phyloP scores from a whole-genome alignment of 2,113 vertebrate genomes.

The Scatophagus argus region DNA sequence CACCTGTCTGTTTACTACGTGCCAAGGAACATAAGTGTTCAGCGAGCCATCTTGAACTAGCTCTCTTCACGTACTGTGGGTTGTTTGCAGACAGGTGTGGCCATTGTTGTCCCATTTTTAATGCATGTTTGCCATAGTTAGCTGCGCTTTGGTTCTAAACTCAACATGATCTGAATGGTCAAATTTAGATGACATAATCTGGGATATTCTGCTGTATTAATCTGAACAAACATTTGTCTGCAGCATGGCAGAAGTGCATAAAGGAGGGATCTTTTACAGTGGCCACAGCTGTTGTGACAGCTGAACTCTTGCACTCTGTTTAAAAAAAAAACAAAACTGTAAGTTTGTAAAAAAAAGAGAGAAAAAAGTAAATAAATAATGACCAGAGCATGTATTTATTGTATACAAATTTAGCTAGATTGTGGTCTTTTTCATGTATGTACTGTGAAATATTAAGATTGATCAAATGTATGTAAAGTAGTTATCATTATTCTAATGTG shows the following conservation, averaged over 20 bases:
- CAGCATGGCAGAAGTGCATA: neutral
- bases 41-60: slow-evolving; percentile 21
- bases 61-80: neutral
- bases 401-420: slow-evolving; percentile 67
- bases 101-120: slow-evolving; percentile 11
- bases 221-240: neutral
- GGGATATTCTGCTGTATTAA: neutral
- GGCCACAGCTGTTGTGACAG: slow-evolving; percentile 36
- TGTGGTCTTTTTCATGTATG: slow-evolving; percentile 78
- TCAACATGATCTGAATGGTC: neutral
- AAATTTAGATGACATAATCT: neutral
- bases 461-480: slow-evolving; percentile 70
- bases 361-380: slow-evolving; percentile 27
- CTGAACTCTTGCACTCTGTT: slow-evolving; percentile 65
- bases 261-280: neutral
- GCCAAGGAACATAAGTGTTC: slow-evolving; percentile 79
- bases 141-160: neutral
- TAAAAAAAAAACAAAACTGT: slow-evolving; percentile 54
- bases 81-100: slow-evolving; percentile 39
- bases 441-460: slow-evolving; percentile 69
- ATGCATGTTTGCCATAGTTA: slow-evolving; percentile 16
- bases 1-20: slow-evolving; percentile 70
- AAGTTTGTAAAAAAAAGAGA: slow-evolving; percentile 57
- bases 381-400: slow-evolving; percentile 78
- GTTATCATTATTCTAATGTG: slow-evolving; percentile 65